phyloP scores from a whole-genome alignment of 2,797 vertebrate genomes.

The Arnoldichthys spilopterus region DNA sequence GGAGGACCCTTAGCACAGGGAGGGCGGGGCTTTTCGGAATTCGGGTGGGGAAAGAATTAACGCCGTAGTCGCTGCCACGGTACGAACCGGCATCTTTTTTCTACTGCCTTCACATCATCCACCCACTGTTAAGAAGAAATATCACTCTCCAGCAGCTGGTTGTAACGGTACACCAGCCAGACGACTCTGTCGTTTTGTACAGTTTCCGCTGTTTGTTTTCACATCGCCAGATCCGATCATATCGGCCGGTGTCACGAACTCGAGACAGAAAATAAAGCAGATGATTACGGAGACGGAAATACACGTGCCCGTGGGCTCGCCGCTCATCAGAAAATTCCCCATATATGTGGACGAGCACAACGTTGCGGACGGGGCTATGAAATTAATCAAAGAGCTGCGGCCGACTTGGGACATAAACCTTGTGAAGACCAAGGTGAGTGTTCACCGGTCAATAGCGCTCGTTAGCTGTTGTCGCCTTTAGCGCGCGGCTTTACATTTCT shows the following conservation, averaged over 20 bases:
- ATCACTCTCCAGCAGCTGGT: background rate
- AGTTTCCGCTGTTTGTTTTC: background rate
- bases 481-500: background rate
- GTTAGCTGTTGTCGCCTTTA: background rate
- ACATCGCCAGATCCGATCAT: conserved; percentile 49
- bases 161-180: background rate
- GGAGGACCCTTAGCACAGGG: background rate
- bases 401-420: conserved; percentile 82
- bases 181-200: background rate
- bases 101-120: background rate
- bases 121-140: background rate
- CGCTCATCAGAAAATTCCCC: conserved; percentile 77
- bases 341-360: conserved; percentile 86
- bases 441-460: background rate
- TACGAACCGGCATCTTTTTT: background rate
- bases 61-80: background rate
- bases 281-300: conserved; percentile 81
- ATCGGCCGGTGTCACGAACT: conserved; percentile 38
- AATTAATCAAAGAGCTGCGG: conserved; percentile 88
- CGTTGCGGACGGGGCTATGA: conserved; percentile 86
- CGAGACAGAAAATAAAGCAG: conserved; percentile 41
- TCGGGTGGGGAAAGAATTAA: background rate
- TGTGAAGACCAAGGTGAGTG: conserved; percentile 88
- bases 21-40: background rate
- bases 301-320: conserved; percentile 79